A percentile compares a stretch with the other conserved stretches of the same genome.
phyloP scores from a whole-genome alignment of 2,888 invertebrate genomes.

The Aradus depressus region DNA sequence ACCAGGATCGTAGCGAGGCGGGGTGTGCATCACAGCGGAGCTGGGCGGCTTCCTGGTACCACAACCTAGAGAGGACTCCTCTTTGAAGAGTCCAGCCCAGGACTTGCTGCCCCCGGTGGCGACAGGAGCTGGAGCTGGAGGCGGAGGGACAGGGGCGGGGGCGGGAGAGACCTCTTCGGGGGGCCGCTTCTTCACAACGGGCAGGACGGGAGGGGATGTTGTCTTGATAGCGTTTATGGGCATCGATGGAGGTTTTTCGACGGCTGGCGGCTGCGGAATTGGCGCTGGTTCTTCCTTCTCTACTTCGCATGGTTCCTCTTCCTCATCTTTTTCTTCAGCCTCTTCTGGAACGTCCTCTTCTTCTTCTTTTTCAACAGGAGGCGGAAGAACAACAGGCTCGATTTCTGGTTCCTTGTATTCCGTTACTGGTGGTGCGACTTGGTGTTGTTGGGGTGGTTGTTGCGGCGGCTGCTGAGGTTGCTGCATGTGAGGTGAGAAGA shows the following conservation, averaged over 20 bases:
- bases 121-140: conserved; percentile 37
- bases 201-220: conserved; percentile 14
- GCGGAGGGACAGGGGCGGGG: conserved; percentile 32
- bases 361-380: conserved; percentile 4
- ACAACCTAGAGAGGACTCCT: not conserved
- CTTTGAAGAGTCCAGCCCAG: conserved; percentile 38
- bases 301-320: conserved; percentile 1
- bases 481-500: conserved; percentile 21
- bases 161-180: conserved; percentile 20
- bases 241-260: conserved; percentile 13
- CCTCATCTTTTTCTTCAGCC: conserved; percentile 10
- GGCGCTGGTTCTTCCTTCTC: conserved; percentile 4
- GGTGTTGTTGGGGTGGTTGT: not conserved
- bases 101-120: conserved; percentile 30
- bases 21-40: conserved; percentile 11
- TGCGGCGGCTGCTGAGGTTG: conserved; percentile 8
- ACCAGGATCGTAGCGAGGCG: conserved; percentile 9
- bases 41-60: conserved; percentile 20
- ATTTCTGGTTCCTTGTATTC: not conserved
- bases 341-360: conserved; percentile 12
- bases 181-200: conserved; percentile 5
- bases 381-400: no score
- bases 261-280: not conserved
- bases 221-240: conserved; percentile 20
- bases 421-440: not conserved